Base-by-base conservation (phyloP, 1,140 invertebrate genomes). In the Halyomorpha halys region DNA sequence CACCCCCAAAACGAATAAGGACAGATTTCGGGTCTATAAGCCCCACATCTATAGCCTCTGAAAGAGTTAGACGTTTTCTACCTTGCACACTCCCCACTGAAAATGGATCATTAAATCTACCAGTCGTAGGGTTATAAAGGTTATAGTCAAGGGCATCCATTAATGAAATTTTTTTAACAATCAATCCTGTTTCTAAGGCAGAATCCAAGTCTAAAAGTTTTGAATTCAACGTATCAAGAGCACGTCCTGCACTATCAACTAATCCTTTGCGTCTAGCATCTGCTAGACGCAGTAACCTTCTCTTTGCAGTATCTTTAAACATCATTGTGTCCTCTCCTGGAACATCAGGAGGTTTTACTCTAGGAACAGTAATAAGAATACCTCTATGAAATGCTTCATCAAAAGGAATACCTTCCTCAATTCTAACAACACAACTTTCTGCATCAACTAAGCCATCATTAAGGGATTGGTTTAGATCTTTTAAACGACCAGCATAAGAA, bases 181-280 rank as follows among this genome's bases (percentile, higher is more conserved):
- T 76, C 0, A 94, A 73, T 59, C 86, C 86, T 68, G 72, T 81
- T 67, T 91, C 84, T n/a, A 92, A 75, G n/a, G 89, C 89, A 61
- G 79, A 79, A 53, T 80, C 74, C 61, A 94, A 73, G 13, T 84
- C 79, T 66, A 88, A 82, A n/a, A 93, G 76, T 72, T 89, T 87
- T 39, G 88, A 90, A 23, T 86, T 90, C 54, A 82, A 81, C 8
- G 86, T 89, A 70, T 93, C 88, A 59, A 94, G 74, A 30, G 91
- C 87, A 72, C 86, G 89, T 67, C 85, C 85, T 68, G 91, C 91
- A 61, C 91, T 89, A 74, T 96, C 91, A 76, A 94, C 86, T 16
- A 94, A 76, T 21, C 90, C 91, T 73, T 86, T 86, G 49, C 87
- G 81, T 76, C 90, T 90, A 16, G 89, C 91, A 73, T 94, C 90